phyloP scores from a whole-genome alignment of 1,140 invertebrate genomes.

The Vanessa atalanta region DNA sequence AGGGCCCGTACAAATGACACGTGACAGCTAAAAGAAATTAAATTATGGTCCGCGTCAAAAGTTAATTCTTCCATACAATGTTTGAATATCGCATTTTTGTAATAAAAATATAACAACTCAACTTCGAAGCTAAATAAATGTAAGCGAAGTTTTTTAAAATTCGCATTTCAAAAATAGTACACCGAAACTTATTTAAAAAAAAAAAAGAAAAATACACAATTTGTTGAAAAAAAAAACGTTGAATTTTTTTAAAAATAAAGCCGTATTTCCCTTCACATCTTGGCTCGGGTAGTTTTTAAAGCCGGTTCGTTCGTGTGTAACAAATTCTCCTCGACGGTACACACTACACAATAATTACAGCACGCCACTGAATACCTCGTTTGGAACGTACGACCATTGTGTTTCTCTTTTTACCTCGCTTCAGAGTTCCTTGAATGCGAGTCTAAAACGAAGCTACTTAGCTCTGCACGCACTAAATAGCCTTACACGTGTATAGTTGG shows the following conservation, averaged over 20 bases:
- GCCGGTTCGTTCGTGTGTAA: constrained; percentile 20
- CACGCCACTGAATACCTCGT: constrained; percentile 51
- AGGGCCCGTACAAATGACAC: constrained; percentile 2
- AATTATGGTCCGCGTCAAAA: constrained; percentile 1
- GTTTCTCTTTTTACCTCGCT: constrained; percentile 39
- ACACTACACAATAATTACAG: constrained; percentile 29
- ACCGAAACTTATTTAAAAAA: neutral
- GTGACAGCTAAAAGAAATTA: constrained; percentile 29
- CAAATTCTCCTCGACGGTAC: constrained; percentile 18
- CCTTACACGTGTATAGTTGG: constrained; percentile 16
- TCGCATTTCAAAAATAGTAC: no score
- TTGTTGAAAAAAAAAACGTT: neutral
- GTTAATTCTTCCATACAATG: neutral
- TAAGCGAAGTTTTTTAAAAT: no score
- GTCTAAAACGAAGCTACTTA: constrained; percentile 31
- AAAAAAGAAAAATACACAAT: neutral
- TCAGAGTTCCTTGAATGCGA: constrained; percentile 26
- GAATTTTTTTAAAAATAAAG: neutral
- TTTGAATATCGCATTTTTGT: no score
- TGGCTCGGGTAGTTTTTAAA: constrained; percentile 20
- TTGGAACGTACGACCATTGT: constrained; percentile 59
- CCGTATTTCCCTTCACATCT: constrained; percentile 14
- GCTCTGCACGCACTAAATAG: constrained; percentile 30
- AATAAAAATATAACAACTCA: no score
- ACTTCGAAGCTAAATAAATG: no score